Base-by-base conservation (phyloP, 2,797 vertebrate genomes). In the Neosilurus hyrtlii region DNA sequence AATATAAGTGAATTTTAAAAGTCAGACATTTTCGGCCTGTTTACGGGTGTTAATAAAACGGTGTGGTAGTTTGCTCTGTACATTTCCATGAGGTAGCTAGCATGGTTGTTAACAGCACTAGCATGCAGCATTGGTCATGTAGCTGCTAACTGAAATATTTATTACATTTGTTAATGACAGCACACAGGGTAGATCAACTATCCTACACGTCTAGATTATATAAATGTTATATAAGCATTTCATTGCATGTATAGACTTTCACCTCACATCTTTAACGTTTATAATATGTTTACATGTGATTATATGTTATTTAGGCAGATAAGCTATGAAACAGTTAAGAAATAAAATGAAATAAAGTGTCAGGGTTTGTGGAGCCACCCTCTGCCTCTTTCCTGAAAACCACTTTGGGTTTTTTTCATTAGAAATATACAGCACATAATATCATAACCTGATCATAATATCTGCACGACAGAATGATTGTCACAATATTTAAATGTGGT, bases 61-160 rank as follows among this genome's bases (percentile, higher is more conserved):
- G 54, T 52, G 73, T 79, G 35, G 56, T 49, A 26, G 12, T 65
- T 67, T 79, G 26, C 49, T 30, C 14, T 56, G 67, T n/a, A 79
- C 61, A 18, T 63, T 30, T 16, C 16, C 24, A 43, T 77, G 22
- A 66, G 35, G n/a, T 65, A 59, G 70, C 61, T 75, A 80, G 49
- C 56, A 62, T 18, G n/a, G 2, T 26, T 43, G 67, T 68, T 73
- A 30, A 51, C 73, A 57, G 71, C 26, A 54, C 9, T 66, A 56
- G 71, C 81, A 59, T 49, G 61, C 20, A 66, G 52, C 61, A 30
- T 15, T 54, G 30, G n/a, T 9, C 14, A 8, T 67, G 79, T 37
- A 24, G 6, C 18, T 5, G 49, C 10, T n/a, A 43, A 59, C 20
- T 56, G 26, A 43, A 43, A 56, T 61, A 14, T 71, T 71, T 24